These are phyloP conservation scores for Drosophila repletoides DNA, from an alignment of 1,140 invertebrate genomes.

Conservation along the genomic window DNA sequence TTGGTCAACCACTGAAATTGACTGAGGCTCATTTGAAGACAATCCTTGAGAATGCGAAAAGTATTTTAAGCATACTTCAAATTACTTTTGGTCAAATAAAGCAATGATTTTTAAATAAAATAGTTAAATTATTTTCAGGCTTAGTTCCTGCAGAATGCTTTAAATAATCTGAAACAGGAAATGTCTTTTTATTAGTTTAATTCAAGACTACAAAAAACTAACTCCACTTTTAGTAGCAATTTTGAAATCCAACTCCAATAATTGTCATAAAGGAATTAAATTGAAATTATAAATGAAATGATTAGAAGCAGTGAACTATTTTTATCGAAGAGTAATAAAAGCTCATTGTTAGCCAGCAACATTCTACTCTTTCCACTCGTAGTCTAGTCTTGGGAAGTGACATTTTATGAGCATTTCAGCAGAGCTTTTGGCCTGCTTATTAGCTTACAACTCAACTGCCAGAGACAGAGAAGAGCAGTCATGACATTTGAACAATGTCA, in stretches of 20 bases:
- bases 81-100: background rate
- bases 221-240: too few relatives aligned
- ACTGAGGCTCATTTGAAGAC: background rate
- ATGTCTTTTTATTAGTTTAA: too few relatives aligned
- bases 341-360: background rate
- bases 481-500: constrained; percentile 4
- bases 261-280: too few relatives aligned
- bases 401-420: background rate
- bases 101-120: constrained; percentile 11
- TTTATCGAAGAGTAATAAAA: background rate
- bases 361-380: too few relatives aligned
- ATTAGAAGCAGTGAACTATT: too few relatives aligned
- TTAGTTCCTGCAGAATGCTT: too few relatives aligned
- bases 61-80: background rate
- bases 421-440: background rate
- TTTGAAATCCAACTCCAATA: too few relatives aligned
- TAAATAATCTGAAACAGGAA: too few relatives aligned
- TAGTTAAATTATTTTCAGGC: constrained; percentile 2
- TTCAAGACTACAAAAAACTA: too few relatives aligned
- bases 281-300: too few relatives aligned
- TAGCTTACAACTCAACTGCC: background rate
- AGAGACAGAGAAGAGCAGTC: background rate
- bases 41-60: background rate
- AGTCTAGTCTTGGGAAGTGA: background rate
- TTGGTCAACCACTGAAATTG: constrained; percentile 18